Percentiles rank a stretch among this genome's conserved stretches.
Conservation (phyloP, 2,888 invertebrate species). For the Gari tellinella region DNA sequence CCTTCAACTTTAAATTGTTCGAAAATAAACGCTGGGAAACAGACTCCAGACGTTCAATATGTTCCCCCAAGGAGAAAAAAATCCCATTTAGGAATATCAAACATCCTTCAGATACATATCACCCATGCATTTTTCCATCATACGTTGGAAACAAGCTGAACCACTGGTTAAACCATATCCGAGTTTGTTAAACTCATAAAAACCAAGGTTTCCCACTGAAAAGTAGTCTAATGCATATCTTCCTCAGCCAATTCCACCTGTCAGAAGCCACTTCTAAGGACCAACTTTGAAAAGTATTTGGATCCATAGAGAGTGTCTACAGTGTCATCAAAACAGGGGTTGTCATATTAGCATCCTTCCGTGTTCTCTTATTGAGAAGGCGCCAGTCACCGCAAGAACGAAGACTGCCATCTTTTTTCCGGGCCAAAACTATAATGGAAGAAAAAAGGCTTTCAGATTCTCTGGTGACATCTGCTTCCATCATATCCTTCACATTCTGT, state of each 20-base stretch:
- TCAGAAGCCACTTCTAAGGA: constrained; percentile 18
- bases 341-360: constrained; percentile 22
- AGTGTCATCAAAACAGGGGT: too few relatives aligned
- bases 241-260: constrained; percentile 12
- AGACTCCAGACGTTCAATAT: constrained; percentile 7
- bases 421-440: constrained; percentile 24
- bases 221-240: constrained; percentile 25
- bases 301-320: too few relatives aligned
- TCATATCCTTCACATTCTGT: constrained; percentile 32
- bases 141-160: constrained; percentile 21
- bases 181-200: constrained; percentile 22
- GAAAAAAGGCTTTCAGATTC: constrained; percentile 23
- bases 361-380: constrained; percentile 19
- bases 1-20: constrained; percentile 22
- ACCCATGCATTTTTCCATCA: constrained; percentile 32
- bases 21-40: constrained; percentile 12
- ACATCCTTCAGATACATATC: constrained; percentile 33
- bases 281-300: constrained; percentile 19
- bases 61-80: constrained; percentile 10
- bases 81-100: constrained; percentile 31
- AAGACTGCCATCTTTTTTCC: constrained; percentile 25
- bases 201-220: constrained; percentile 15
- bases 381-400: constrained; percentile 22
- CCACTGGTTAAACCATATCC: constrained; percentile 17
- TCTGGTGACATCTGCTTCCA: constrained; percentile 20